A percentile compares a stretch with the other conserved stretches of the same genome.
Conservation (phyloP, 2,113 vertebrate genomes). For the Chrysochloris asiatica region DNA sequence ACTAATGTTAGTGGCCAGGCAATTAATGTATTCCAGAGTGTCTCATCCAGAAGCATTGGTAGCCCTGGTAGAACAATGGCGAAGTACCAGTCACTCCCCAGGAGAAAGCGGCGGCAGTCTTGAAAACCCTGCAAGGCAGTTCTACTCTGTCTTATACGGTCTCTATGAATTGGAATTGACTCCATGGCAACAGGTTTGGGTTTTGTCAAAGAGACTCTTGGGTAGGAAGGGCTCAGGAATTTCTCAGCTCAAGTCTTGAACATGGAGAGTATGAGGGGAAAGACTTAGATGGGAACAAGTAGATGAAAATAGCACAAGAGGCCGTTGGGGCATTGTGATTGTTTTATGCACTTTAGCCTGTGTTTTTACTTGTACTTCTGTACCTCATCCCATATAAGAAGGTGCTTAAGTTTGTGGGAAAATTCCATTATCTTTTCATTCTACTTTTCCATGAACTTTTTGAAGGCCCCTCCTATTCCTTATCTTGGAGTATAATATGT, state of each 20-base stretch:
- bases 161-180: not conserved
- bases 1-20: not conserved
- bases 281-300: not conserved
- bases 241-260: not conserved
- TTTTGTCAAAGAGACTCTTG: not conserved
- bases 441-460: too few species aligned
- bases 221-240: not conserved
- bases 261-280: too few species aligned
- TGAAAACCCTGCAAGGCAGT: not conserved
- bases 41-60: not conserved
- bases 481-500: accelerated
- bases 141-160: not conserved
- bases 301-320: not conserved
- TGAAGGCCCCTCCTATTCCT: too few species aligned
- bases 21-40: accelerated
- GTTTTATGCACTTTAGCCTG: not conserved
- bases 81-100: not conserved
- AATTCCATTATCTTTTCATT: too few species aligned
- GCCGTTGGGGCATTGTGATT: accelerated
- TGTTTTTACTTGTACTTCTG: not conserved
- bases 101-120: not conserved
- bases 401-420: too few species aligned
- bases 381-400: accelerated
- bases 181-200: not conserved
- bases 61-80: not conserved